Conservation (phyloP, 2,888 invertebrate genomes). For the Oscheius sp. region DNA sequence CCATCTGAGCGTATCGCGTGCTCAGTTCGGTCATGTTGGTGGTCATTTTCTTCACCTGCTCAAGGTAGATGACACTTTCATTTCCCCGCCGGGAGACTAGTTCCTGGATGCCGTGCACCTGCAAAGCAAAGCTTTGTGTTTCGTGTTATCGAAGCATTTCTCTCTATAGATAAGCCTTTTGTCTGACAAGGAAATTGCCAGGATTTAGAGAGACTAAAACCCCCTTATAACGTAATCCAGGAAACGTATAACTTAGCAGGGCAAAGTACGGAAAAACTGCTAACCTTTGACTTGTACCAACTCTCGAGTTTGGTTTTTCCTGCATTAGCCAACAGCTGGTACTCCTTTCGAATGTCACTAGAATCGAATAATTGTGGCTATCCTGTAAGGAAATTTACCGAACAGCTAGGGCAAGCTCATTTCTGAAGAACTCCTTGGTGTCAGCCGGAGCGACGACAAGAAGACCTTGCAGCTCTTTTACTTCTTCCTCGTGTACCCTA, state of each 20-base stretch:
- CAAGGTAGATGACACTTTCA: not conserved
- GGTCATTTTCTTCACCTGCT: slow-evolving; percentile 41
- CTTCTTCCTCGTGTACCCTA: slow-evolving; percentile 24
- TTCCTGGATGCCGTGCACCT: slow-evolving; percentile 21
- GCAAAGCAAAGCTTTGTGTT: not conserved
- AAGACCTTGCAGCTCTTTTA: slow-evolving; percentile 19
- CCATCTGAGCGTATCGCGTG: slow-evolving; percentile 43
- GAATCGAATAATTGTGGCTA: not conserved
- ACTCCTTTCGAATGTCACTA: slow-evolving; percentile 30
- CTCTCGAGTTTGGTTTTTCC: slow-evolving; percentile 24
- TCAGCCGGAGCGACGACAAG: slow-evolving; percentile 32
- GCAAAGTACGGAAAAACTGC: no score
- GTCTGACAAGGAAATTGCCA: not conserved
- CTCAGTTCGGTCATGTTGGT: slow-evolving; percentile 40
- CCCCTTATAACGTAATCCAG: no score
- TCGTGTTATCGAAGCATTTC: not conserved
- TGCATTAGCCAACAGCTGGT: slow-evolving; percentile 18
- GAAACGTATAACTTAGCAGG: no score
- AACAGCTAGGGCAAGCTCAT: slow-evolving; percentile 32
- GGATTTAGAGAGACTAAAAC: no score
- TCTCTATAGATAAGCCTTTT: not conserved
- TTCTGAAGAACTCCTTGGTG: slow-evolving; percentile 35
- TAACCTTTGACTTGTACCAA: slow-evolving; percentile 35
- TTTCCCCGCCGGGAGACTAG: not conserved
- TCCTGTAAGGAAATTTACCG: not conserved